Evolutionary conservation across 2,113 vertebrate species (phyloP).

Genomic region (Mormoops blainvillei): DNA sequence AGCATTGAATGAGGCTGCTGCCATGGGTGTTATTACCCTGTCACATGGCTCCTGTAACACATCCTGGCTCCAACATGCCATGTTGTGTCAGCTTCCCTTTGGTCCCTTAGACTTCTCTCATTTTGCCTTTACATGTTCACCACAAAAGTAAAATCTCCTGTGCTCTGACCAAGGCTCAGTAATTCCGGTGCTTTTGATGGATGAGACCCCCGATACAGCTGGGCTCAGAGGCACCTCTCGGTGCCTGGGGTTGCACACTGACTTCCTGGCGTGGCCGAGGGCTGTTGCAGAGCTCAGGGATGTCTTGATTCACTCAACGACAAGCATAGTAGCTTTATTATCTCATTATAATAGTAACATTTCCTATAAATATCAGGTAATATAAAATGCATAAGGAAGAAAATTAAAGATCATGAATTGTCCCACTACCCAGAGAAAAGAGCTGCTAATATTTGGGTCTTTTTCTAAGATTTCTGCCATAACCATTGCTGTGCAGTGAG

Average conservation of each 20-base stretch:
- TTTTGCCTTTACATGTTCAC: background rate
- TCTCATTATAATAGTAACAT: background rate
- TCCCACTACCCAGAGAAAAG: background rate
- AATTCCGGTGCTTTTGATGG: background rate
- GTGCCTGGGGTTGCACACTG: background rate
- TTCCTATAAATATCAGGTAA: background rate
- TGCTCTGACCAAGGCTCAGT: background rate
- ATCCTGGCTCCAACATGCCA: background rate
- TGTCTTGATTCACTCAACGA: background rate
- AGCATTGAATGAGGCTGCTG: background rate
- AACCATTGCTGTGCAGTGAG: background rate
- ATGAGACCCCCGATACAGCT: background rate
- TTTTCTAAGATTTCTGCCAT: background rate
- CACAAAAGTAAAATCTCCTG: background rate
- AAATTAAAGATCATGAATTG: background rate
- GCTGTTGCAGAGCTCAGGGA: background rate
- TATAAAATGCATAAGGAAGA: background rate
- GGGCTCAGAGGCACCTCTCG: background rate
- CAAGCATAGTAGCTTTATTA: background rate
- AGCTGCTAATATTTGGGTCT: background rate
- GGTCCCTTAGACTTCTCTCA: background rate
- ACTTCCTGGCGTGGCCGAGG: background rate
- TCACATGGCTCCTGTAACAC: background rate
- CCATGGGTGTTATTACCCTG: too few relatives aligned
- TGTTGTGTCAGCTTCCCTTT: background rate